phyloP scores from a whole-genome alignment of 2,113 vertebrate species.

The Irena cyanogastra region DNA sequence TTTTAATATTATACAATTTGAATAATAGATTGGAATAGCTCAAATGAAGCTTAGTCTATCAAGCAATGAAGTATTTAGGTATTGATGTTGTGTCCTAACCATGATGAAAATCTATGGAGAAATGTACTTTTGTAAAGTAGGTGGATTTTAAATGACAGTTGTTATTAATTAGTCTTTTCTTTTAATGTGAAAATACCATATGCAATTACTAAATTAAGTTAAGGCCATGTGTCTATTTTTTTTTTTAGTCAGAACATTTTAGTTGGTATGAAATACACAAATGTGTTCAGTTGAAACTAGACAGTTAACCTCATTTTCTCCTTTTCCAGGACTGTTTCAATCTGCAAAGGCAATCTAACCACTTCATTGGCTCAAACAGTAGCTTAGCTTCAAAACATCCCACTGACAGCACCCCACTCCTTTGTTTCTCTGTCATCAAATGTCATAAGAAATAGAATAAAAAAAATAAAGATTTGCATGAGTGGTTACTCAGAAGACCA shows the following conservation, averaged over 20 bases:
- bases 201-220: constrained; percentile 21
- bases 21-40: not conserved
- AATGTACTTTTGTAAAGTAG: not conserved
- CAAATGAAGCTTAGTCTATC: not conserved
- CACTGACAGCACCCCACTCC: not conserved
- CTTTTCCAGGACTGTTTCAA: not conserved
- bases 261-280: not conserved
- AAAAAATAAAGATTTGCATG: not conserved
- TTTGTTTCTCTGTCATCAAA: not conserved
- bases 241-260: not conserved
- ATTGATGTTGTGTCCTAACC: not conserved
- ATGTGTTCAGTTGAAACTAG: not conserved
- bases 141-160: constrained; percentile 22
- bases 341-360: not conserved
- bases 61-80: constrained; percentile 30
- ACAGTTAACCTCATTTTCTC: not conserved
- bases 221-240: not conserved
- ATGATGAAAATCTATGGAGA: constrained; percentile 33
- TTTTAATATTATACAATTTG: not conserved
- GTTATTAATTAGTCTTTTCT: constrained; percentile 32
- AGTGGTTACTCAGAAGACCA: not conserved
- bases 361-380: not conserved
- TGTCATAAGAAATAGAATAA: not conserved
- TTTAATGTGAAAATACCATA: constrained; percentile 33
- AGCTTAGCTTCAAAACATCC: not conserved